Evolutionary conservation across 2,113 vertebrate species (phyloP).

Genomic region (Riparia riparia): DNA sequence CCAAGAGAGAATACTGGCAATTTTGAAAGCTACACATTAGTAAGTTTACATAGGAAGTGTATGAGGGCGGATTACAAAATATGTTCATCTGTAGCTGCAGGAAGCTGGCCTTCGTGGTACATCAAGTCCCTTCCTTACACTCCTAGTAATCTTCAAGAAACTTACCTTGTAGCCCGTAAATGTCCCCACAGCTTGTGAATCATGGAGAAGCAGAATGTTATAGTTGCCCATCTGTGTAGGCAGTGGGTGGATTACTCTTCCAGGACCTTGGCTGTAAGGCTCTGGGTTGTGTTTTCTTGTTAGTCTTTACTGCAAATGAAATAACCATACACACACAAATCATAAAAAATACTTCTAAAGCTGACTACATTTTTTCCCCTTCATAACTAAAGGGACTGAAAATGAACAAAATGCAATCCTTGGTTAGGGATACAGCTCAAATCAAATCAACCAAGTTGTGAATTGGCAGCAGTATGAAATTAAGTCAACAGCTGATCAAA

Average conservation of each 20-base stretch:
- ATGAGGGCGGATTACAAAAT: not conserved
- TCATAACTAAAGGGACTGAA: not conserved
- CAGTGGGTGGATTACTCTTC: not conserved
- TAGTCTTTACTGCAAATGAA: not conserved
- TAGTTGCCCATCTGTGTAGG: not conserved
- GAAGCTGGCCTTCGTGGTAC: not conserved
- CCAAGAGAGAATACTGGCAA: not conserved
- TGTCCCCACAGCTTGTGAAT: not conserved
- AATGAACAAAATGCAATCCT: not conserved
- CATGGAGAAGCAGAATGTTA: not conserved
- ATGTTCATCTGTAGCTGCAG: not conserved
- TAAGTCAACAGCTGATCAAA: slow-evolving; percentile 12
- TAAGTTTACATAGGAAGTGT: not conserved
- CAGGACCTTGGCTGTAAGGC: not conserved
- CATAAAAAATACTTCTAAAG: not conserved
- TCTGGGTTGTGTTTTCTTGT: not conserved
- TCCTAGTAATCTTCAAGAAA: not conserved
- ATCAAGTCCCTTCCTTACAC: not conserved
- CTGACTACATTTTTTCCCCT: not conserved
- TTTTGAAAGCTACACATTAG: not conserved
- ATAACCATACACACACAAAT: not conserved
- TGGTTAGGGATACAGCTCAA: not conserved
- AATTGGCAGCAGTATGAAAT: not conserved
- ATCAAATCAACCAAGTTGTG: not conserved
- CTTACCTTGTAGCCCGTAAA: not conserved